These are phyloP conservation scores for Oreortyx pictus DNA, from an alignment of 2,797 vertebrate genomes.

Conservation along the genomic window DNA sequence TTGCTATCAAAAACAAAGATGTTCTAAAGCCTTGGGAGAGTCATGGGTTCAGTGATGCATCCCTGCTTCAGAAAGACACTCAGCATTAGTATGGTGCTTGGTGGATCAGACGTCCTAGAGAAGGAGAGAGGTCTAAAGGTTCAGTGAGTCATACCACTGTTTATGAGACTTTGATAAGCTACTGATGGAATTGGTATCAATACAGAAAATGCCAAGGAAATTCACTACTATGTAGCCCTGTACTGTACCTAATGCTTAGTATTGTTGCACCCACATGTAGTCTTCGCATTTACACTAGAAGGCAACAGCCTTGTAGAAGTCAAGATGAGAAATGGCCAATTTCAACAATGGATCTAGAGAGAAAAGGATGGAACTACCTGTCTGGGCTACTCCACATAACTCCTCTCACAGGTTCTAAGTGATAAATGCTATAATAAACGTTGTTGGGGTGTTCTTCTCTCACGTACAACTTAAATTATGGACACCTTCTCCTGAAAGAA, in stretches of 20 bases:
- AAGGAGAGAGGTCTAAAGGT: background rate
- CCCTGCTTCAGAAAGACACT: background rate
- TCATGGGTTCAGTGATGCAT: background rate
- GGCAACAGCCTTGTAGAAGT: slow-evolving; percentile 23
- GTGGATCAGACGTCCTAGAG: background rate
- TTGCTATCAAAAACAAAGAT: background rate
- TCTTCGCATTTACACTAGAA: background rate
- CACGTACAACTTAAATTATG: slow-evolving; percentile 45
- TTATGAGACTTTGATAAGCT: background rate
- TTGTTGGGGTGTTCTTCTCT: slow-evolving; percentile 39
- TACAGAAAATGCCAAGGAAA: background rate
- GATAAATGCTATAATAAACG: slow-evolving; percentile 46
- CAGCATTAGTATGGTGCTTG: background rate
- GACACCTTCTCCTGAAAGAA: slow-evolving; percentile 24
- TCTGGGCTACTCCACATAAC: background rate
- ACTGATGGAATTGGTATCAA: background rate
- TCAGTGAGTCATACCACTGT: background rate
- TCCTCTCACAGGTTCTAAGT: slow-evolving; percentile 24
- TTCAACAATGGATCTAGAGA: slow-evolving; percentile 30
- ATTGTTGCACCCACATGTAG: background rate
- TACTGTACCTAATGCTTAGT: background rate
- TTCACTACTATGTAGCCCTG: background rate
- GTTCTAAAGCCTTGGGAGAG: background rate
- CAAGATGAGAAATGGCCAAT: slow-evolving; percentile 47
- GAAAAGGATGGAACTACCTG: slow-evolving; percentile 19